Conservation (phyloP, 2,113 vertebrate species). For the Cryptomyrus ogoouensis region DNA sequence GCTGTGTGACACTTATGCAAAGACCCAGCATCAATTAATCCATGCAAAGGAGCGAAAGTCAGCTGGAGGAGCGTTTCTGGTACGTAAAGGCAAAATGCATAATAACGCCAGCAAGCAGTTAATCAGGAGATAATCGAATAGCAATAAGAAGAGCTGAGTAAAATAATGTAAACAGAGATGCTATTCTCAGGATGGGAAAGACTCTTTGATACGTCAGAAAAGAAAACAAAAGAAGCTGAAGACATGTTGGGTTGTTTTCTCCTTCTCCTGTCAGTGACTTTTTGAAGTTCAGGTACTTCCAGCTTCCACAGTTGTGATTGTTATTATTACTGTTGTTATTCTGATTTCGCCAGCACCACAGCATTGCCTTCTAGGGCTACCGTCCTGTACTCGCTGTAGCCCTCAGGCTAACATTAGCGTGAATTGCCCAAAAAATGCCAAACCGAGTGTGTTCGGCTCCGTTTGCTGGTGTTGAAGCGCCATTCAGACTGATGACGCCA, state of each 20-base stretch:
- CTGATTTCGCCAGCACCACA: not conserved
- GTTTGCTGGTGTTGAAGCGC: not conserved
- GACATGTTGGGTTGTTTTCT: not conserved
- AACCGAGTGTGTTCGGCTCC: not conserved
- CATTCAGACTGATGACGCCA: not conserved
- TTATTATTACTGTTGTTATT: not conserved
- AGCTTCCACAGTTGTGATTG: not conserved
- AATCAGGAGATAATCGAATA: not conserved
- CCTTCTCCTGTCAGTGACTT: not conserved
- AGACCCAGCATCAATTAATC: not conserved
- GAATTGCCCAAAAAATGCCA: not conserved
- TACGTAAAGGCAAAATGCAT: not conserved
- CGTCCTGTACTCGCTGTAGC: not conserved
- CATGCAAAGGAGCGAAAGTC: not conserved
- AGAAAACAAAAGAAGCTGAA: not conserved
- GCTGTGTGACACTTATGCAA: not conserved
- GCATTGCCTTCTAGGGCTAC: not conserved
- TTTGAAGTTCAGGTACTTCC: not conserved
- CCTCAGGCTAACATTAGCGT: not conserved
- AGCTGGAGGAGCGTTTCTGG: not conserved
- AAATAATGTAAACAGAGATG: not conserved
- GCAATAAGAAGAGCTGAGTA: not conserved
- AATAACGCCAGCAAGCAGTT: not conserved
- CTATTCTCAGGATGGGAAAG: not conserved
- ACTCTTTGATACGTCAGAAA: not conserved